Evolutionary conservation across 2,888 invertebrate species (phyloP), one percentile per base, ranked within the genome.

Genomic region (Acheta domesticus): DNA sequence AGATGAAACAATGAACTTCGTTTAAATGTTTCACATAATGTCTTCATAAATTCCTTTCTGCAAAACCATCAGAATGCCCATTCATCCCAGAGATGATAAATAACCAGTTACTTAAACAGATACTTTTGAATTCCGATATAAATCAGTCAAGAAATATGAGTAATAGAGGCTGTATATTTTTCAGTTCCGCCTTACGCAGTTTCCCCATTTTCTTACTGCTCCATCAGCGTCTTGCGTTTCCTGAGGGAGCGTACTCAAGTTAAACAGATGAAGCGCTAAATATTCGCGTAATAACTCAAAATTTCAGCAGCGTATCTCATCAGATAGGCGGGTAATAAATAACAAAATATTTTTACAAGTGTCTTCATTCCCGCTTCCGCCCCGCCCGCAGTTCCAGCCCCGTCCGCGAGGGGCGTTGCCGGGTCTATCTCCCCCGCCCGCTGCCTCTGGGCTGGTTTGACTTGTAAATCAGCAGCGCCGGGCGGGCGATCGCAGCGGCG

Each of bases 231-330:
- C n/a, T 36, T 8, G 36, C 36, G 8, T 36, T 36, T 36, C 36
- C 62, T 8, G 62, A n/a, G n/a, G 62, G 62, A n/a, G 62, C 16
- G 62, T 62, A 19, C 16, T n/a, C 14, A 62, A 62, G 62, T 62
- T 62, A 19, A 62, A 14, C 62, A 62, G 62, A 62, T 62, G 62
- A 62, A 62, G 62, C 62, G 62, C n/a, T 62, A 62, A 62, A 16
- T 62, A 62, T 62, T 62, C n/a, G 16, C n/a, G n/a, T 62, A 14
- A 62, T 62, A 62, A 62, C 62, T 62, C 62, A 62, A 62, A 62
- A 62, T 62, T 62, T 62, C 62, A 62, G 14, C 62, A 62, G 62
- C 62, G n/a, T 62, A 62, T 62, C 62, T 62, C 62, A 62, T 19
- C 62, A 62, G 62, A 62, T 62, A 62, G 0, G 62, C 36, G 62